Percentiles rank a stretch among this genome's conserved stretches.
Evolutionary conservation across 35 echinoderm and acorn worm species (phyloP).

Genomic region (Lytechinus pictus): DNA sequence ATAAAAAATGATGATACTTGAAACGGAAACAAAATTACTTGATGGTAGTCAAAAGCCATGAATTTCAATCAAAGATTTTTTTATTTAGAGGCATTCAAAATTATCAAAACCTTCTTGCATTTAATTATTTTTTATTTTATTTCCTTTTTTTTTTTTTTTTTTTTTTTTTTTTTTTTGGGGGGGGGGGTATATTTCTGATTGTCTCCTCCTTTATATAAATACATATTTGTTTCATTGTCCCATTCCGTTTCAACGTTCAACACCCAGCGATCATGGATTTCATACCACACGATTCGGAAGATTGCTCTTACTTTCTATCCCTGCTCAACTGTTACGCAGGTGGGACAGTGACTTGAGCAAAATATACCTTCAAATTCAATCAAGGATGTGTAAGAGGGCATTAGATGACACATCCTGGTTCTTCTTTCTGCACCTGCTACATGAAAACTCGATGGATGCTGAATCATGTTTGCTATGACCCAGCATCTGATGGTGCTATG

Average conservation of each 20-base stretch:
- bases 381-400: background rate
- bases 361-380: background rate
- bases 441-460: background rate
- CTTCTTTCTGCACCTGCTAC: background rate
- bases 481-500: background rate
- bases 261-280: background rate
- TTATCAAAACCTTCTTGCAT: no score
- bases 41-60: background rate
- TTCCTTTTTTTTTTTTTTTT: no score
- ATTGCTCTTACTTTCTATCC: background rate
- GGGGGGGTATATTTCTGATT: no score
- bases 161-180: no score
- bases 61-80: background rate
- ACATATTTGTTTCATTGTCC: background rate
- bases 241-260: background rate
- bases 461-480: background rate
- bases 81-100: background rate
- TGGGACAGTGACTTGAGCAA: background rate
- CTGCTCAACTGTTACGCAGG: background rate
- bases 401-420: conserved; percentile 11
- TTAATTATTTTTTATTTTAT: no score
- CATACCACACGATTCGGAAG: background rate
- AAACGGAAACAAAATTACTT: background rate
- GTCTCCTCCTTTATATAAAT: background rate
- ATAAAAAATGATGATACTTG: background rate